Percentiles rank a stretch among this genome's conserved stretches.
These are phyloP conservation scores for Brachirus orientalis DNA, from an alignment of 2,113 vertebrate genomes.

Conservation along the genomic window DNA sequence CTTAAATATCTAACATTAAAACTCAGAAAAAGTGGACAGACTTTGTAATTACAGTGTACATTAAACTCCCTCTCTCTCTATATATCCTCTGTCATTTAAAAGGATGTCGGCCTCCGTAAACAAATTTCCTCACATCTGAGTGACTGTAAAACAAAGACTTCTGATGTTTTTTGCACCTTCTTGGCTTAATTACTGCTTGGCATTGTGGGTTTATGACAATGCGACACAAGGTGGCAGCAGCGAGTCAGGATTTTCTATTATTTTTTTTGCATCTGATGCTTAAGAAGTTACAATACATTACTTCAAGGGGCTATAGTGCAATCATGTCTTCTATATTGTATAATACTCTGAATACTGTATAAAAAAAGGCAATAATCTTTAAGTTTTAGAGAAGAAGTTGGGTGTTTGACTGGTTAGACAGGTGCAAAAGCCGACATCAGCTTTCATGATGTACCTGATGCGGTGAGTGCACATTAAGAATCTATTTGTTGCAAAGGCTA, in stretches of 20 bases:
- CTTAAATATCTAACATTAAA: too few species aligned
- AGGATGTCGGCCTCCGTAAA: too few species aligned
- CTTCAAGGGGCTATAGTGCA: constrained; percentile 3
- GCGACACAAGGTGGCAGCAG: constrained; percentile 73
- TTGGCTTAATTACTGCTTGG: background rate
- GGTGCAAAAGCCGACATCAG: constrained; percentile 4
- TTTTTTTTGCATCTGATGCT: background rate
- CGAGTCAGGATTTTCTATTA: constrained; percentile 48
- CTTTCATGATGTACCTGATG: constrained; percentile 4
- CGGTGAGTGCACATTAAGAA: constrained; percentile 31
- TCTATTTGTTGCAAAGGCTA: constrained; percentile 25
- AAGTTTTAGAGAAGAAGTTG: background rate
- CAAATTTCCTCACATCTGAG: too few species aligned
- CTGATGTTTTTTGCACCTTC: too few species aligned
- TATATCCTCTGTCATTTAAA: too few species aligned
- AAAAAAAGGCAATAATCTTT: background rate
- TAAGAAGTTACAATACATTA: constrained; percentile 4
- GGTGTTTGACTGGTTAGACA: constrained; percentile 1
- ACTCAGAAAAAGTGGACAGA: too few species aligned
- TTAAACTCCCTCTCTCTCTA: too few species aligned
- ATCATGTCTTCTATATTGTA: background rate
- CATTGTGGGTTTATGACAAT: background rate
- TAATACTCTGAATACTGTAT: too few species aligned
- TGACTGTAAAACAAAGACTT: too few species aligned
- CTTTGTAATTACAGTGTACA: too few species aligned